Conservation (phyloP, 2,113 vertebrate genomes). For the Verasper variegatus region DNA sequence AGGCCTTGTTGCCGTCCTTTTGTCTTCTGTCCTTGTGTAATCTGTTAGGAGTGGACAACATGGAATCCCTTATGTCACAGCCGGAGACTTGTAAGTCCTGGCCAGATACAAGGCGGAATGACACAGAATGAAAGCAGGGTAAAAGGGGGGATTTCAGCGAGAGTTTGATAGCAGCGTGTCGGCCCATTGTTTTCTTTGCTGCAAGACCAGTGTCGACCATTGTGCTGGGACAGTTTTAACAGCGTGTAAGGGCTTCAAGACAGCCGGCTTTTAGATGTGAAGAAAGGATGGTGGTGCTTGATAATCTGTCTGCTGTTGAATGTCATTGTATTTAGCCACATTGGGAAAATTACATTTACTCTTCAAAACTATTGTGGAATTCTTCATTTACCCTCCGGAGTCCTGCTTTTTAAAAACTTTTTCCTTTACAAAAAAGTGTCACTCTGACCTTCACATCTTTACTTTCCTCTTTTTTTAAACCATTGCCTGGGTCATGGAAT, state of each 20-base stretch:
- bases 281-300: constrained; percentile 41
- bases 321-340: constrained; percentile 2
- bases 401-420: background rate
- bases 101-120: constrained; percentile 78
- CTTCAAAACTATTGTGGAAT: constrained; percentile 7
- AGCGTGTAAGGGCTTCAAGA: constrained; percentile 55
- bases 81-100: constrained; percentile 79
- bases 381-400: background rate
- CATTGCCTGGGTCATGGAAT: background rate
- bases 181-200: constrained; percentile 75
- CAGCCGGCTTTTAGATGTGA: constrained; percentile 49
- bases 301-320: constrained; percentile 44
- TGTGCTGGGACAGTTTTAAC: constrained; percentile 65
- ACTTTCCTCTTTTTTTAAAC: background rate
- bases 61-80: constrained; percentile 82
- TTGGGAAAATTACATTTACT: constrained; percentile 12
- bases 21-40: constrained; percentile 84
- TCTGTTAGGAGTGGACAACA: constrained; percentile 84
- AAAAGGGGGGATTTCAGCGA: constrained; percentile 73
- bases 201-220: constrained; percentile 70
- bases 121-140: constrained; percentile 76
- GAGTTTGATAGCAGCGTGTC: constrained; percentile 75
- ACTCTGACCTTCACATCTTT: constrained; percentile 21
- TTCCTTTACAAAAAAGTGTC: background rate
- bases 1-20: constrained; percentile 79